Conservation (phyloP, 2,113 vertebrate genomes). For the Zosterops lateralis region DNA sequence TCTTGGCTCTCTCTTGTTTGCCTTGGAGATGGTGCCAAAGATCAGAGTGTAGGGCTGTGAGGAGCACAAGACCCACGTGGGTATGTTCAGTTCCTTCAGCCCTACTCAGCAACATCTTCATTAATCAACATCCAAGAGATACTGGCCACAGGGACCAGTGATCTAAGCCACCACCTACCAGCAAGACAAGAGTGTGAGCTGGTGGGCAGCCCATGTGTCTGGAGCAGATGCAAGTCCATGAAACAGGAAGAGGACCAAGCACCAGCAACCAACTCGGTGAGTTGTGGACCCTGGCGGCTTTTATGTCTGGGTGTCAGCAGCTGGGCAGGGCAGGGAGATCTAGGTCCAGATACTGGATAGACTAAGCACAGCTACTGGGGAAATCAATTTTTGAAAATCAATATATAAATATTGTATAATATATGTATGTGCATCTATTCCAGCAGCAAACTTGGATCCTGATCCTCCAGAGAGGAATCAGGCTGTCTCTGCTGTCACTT, state of each 20-base stretch:
- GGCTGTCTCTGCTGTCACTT: neutral
- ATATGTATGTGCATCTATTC: neutral
- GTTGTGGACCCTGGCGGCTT: neutral
- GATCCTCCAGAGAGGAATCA: neutral
- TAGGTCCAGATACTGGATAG: neutral
- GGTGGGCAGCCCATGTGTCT: neutral
- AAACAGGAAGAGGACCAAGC: neutral
- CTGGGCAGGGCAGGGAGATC: neutral
- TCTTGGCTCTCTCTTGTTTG: neutral
- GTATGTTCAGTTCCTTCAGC: neutral
- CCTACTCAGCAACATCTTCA: neutral
- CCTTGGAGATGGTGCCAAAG: neutral
- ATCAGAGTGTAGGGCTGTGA: neutral
- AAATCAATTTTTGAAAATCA: neutral
- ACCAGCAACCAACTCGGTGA: fast-evolving
- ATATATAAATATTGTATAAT: too few species aligned
- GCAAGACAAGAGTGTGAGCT: neutral
- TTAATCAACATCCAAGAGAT: neutral
- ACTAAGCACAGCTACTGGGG: neutral
- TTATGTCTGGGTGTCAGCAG: neutral
- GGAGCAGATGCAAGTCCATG: fast-evolving
- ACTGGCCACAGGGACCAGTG: neutral
- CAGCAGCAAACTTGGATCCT: neutral
- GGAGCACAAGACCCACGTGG: neutral
- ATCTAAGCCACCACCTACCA: neutral